These are phyloP conservation scores for Gallinago nigripennis DNA, from an alignment of 2,797 vertebrate genomes.

Conservation along the genomic window DNA sequence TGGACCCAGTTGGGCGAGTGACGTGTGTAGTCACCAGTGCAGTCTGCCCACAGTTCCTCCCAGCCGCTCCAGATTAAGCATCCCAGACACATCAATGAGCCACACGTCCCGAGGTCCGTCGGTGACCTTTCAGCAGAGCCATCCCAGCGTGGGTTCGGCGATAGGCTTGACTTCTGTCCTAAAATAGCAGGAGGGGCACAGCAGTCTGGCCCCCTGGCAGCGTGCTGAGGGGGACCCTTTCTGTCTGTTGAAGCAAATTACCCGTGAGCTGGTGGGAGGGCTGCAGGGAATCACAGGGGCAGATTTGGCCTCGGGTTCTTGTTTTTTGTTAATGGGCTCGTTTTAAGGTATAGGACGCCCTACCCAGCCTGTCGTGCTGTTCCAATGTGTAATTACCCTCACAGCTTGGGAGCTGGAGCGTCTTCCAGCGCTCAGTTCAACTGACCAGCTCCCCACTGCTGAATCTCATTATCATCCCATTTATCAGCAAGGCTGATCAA, in stretches of 20 bases:
- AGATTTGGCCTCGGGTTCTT: not conserved
- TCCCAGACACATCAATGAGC: not conserved
- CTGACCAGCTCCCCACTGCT: not conserved
- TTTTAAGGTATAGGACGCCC: not conserved
- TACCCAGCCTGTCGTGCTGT: not conserved
- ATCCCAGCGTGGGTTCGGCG: not conserved
- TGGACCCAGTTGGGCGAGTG: not conserved
- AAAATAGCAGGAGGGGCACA: not conserved
- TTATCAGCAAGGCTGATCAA: not conserved
- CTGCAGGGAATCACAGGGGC: not conserved
- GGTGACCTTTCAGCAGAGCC: not conserved
- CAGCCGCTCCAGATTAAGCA: not conserved
- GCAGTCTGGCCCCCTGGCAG: not conserved
- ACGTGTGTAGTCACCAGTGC: accelerated
- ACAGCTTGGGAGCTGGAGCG: not conserved
- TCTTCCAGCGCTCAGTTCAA: not conserved
- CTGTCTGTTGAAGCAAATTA: not conserved
- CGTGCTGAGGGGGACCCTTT: not conserved
- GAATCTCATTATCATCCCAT: not conserved
- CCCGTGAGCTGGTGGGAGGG: not conserved
- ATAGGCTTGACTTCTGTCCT: not conserved
- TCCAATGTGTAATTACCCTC: not conserved
- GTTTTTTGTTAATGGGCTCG: not conserved
- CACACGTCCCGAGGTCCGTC: accelerated
- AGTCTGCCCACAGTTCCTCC: not conserved